These are phyloP conservation scores for Leucophenga montana DNA, from an alignment of 2,888 invertebrate genomes.

Conservation along the genomic window DNA sequence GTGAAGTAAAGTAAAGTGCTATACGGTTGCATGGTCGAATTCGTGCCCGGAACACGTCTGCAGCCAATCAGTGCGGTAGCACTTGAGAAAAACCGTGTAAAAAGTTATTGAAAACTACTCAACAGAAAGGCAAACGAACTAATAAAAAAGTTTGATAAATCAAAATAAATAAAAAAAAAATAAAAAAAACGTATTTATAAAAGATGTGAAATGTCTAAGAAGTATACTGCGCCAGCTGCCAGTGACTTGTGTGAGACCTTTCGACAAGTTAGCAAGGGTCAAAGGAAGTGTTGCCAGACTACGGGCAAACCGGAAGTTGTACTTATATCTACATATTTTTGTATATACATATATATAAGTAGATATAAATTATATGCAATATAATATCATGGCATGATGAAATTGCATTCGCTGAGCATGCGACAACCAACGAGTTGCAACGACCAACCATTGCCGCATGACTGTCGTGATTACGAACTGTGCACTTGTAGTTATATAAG, in stretches of 20 bases:
- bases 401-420: slow-evolving; percentile 14
- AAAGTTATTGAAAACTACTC: slow-evolving; percentile 27
- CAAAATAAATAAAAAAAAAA: not conserved
- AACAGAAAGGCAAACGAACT: slow-evolving; percentile 20
- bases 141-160: slow-evolving; percentile 29
- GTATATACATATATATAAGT: too few relatives aligned
- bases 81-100: slow-evolving; percentile 7
- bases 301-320: too few relatives aligned
- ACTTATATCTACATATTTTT: too few relatives aligned
- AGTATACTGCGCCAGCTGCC: too few relatives aligned
- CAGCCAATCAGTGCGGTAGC: slow-evolving; percentile 23
- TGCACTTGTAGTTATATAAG: slow-evolving; percentile 13
- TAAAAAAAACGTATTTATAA: not conserved
- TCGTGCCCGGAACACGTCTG: not conserved
- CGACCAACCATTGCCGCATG: not conserved
- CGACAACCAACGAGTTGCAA: slow-evolving; percentile 1
- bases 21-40: not conserved
- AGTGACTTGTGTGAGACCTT: too few relatives aligned
- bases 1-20: not conserved
- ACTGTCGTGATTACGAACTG: not conserved
- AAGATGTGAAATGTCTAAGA: too few relatives aligned
- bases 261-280: too few relatives aligned
- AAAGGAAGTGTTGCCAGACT: too few relatives aligned
- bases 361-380: too few relatives aligned
- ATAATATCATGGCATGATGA: not conserved